A percentile compares a stretch with the other conserved stretches of the same genome.
Evolutionary conservation across 2,888 invertebrate genomes (phyloP).

Genomic region (Xanthia togata): DNA sequence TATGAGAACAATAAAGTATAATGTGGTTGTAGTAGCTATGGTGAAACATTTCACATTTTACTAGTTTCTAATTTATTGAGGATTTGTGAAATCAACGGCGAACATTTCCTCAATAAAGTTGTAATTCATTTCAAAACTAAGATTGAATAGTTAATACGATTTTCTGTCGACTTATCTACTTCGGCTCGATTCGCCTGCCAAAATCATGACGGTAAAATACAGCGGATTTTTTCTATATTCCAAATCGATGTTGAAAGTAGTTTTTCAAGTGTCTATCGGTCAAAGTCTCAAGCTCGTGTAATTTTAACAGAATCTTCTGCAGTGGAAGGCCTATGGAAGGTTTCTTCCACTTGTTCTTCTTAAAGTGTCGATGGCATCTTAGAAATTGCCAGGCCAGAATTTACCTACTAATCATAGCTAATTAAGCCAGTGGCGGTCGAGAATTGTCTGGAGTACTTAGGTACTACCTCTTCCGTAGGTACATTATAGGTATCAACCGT

Average conservation of each 20-base stretch:
- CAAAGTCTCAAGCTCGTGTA: background rate
- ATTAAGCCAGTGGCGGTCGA: background rate
- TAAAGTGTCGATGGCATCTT: background rate
- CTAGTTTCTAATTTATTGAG: slow-evolving; percentile 12
- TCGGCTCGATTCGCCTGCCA: background rate
- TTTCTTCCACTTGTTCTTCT: too few relatives aligned
- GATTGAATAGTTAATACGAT: background rate
- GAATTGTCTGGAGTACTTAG: background rate
- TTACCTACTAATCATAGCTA: background rate
- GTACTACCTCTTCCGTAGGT: background rate
- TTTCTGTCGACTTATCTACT: background rate
- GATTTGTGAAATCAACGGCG: slow-evolving; percentile 16
- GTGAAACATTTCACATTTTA: slow-evolving; percentile 15
- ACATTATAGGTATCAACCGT: background rate
- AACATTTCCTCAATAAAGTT: slow-evolving; percentile 26
- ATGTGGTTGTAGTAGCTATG: background rate
- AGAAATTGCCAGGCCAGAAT: background rate
- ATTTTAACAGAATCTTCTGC: background rate
- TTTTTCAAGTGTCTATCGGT: background rate
- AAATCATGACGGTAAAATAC: background rate
- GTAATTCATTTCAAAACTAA: slow-evolving; percentile 6
- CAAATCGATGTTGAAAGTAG: background rate
- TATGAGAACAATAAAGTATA: background rate
- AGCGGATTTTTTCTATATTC: background rate
- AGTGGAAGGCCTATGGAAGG: background rate